These are phyloP conservation scores for Chaetura pelagica DNA, from an alignment of 2,113 vertebrate genomes.

Conservation along the genomic window DNA sequence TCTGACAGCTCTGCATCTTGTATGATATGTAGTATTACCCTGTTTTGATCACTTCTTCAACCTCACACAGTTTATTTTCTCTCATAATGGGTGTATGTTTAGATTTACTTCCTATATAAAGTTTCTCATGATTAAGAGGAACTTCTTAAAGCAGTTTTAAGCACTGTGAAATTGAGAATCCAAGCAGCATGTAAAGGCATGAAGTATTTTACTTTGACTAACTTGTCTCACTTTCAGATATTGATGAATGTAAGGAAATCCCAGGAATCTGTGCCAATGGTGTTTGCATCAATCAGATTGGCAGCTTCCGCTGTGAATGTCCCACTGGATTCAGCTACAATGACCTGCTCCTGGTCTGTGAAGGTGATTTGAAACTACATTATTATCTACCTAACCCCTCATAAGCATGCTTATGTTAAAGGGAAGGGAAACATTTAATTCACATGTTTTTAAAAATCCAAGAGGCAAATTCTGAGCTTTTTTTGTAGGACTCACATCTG, in stretches of 20 bases:
- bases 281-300: constrained; percentile 89
- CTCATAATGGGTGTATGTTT: not conserved
- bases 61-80: not conserved
- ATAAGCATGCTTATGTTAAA: not conserved
- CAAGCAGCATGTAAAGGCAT: not conserved
- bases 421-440: not conserved
- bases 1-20: not conserved
- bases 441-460: not conserved
- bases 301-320: constrained; percentile 88
- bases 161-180: not conserved
- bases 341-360: constrained; percentile 85
- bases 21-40: not conserved
- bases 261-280: constrained; percentile 87
- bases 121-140: not conserved
- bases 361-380: constrained; percentile 75
- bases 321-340: constrained; percentile 89
- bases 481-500: not conserved
- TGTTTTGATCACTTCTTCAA: not conserved
- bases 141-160: not conserved
- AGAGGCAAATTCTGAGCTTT: not conserved
- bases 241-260: constrained; percentile 88
- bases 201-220: not conserved
- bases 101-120: not conserved
- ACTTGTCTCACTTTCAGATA: constrained; percentile 78
- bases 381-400: not conserved